These are phyloP conservation scores for Fratercula arctica DNA, from an alignment of 2,797 vertebrate genomes.

Conservation along the genomic window DNA sequence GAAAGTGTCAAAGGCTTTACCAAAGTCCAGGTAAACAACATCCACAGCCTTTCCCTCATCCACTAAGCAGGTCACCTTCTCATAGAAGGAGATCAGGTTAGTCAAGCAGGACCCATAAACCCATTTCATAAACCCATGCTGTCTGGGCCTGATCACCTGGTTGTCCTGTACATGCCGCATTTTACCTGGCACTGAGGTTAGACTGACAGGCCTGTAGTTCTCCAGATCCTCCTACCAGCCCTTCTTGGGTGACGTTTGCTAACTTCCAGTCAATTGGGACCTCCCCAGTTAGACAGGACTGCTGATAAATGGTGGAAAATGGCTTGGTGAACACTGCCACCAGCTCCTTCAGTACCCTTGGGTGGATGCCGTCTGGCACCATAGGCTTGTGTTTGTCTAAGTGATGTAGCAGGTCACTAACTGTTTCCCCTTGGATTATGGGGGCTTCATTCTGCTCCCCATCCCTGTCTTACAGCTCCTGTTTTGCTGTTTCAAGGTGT, in stretches of 20 bases:
- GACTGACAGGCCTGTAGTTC: background rate
- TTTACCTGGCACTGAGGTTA: fast-evolving
- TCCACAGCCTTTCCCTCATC: background rate
- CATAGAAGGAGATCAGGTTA: background rate
- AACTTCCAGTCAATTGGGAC: background rate
- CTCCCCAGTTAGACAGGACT: background rate
- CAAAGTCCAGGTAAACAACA: background rate
- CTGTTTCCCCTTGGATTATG: background rate
- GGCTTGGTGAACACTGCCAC: background rate
- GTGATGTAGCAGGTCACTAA: background rate
- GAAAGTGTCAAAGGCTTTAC: background rate
- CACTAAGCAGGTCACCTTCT: background rate
- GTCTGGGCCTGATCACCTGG: background rate
- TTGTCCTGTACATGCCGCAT: fast-evolving
- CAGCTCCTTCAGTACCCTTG: background rate
- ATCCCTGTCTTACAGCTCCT: background rate
- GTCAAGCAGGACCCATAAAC: background rate
- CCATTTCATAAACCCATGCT: background rate
- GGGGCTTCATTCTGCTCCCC: background rate
- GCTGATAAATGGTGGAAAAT: background rate
- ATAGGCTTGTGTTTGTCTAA: background rate
- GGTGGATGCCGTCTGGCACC: background rate
- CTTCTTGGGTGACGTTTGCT: background rate
- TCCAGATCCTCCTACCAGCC: fast-evolving
- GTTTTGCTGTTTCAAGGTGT: background rate